Conservation (phyloP, 1,140 invertebrate species). For the Trichonephila clavipes region DNA sequence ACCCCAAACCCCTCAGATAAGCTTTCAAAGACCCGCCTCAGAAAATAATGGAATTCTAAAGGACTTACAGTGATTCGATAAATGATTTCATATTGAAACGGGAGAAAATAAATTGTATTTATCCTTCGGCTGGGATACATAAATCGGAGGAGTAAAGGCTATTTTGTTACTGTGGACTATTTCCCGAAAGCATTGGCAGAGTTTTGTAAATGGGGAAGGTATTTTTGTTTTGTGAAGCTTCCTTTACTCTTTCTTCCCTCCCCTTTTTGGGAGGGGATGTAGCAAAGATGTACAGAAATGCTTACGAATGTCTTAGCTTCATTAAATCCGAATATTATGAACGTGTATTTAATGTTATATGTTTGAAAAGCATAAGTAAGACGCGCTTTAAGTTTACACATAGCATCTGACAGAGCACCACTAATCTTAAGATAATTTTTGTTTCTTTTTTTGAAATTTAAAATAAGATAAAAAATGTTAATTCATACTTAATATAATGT, state of each 20-base stretch:
- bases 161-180: constrained; percentile 46
- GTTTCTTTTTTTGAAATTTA: no score
- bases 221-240: not conserved
- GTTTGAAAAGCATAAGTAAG: not conserved
- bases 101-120: constrained; percentile 59
- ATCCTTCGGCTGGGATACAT: constrained; percentile 33
- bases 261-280: not conserved
- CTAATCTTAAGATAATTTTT: no score
- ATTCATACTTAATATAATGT: no score
- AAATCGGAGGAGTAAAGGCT: constrained; percentile 48
- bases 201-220: constrained; percentile 32
- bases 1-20: not conserved
- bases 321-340: not conserved
- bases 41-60: constrained; percentile 59
- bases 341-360: not conserved
- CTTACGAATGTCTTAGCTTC: not conserved
- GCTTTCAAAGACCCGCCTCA: not conserved
- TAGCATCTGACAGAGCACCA: not conserved
- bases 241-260: not conserved
- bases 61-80: constrained; percentile 49
- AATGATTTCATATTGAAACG: constrained; percentile 60
- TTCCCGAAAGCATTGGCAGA: not conserved
- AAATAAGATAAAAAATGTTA: no score
- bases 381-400: not conserved
- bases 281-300: not conserved